Evolutionary conservation across 2,797 vertebrate genomes (phyloP).

Genomic region (Garrulus glandarius): DNA sequence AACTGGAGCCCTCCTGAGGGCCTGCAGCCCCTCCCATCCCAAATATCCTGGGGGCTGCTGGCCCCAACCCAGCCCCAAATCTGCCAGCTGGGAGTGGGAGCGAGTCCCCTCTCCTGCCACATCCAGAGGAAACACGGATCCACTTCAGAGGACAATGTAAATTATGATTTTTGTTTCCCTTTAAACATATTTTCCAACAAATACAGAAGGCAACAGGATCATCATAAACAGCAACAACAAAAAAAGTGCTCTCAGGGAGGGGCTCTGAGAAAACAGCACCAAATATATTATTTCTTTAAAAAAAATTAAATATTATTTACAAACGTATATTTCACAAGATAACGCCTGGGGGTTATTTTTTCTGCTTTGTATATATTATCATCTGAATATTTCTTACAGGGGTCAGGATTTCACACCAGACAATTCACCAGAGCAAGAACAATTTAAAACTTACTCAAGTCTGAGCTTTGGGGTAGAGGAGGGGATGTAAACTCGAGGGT

Average conservation of each 20-base stretch:
- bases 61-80: neutral
- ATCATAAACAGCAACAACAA: constrained; percentile 25
- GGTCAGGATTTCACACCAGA: constrained; percentile 21
- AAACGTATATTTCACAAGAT: constrained; percentile 73
- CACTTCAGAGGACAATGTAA: neutral
- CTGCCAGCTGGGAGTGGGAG: neutral
- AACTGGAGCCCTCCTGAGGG: accelerated
- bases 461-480: neutral
- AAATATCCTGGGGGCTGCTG: accelerated
- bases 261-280: constrained; percentile 78
- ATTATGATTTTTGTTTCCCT: constrained; percentile 62
- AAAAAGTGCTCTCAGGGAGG: constrained; percentile 72
- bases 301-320: constrained; percentile 82
- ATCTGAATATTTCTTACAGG: constrained; percentile 65
- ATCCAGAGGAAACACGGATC: neutral
- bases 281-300: constrained; percentile 75
- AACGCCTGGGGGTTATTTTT: neutral
- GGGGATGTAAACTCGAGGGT: neutral
- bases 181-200: constrained; percentile 64
- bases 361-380: constrained; percentile 58
- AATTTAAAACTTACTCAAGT: neutral
- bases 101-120: neutral
- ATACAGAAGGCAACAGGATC: constrained; percentile 65
- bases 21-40: neutral
- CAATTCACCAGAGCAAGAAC: neutral